Percentiles rank a stretch among this genome's conserved stretches.
Evolutionary conservation across 1,140 invertebrate species (phyloP).

Genomic region (Bombus superbus): DNA sequence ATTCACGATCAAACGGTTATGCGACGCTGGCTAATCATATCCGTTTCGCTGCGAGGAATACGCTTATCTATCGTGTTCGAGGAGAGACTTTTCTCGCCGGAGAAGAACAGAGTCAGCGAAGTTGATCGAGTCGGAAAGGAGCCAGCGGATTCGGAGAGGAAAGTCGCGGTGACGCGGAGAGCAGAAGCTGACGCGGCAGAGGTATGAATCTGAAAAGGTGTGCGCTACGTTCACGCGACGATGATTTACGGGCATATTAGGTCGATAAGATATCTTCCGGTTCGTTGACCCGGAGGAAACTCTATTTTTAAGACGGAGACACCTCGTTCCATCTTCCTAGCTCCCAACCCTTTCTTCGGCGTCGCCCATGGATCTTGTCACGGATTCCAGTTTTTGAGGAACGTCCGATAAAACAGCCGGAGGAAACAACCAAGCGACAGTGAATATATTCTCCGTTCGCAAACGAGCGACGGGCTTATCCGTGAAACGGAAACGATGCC

Average conservation of each 20-base stretch:
- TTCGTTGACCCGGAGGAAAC: slow-evolving; percentile 75
- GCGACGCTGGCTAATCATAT: slow-evolving; percentile 50
- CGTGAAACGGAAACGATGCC: background rate
- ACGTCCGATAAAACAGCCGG: slow-evolving; percentile 40
- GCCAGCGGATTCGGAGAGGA: background rate
- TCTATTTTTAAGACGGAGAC: slow-evolving; percentile 73
- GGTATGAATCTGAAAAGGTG: slow-evolving; percentile 75
- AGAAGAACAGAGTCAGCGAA: slow-evolving; percentile 40
- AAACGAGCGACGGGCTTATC: background rate
- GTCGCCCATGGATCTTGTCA: slow-evolving; percentile 3
- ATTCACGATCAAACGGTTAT: background rate
- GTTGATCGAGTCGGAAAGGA: slow-evolving; percentile 12
- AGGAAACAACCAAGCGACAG: slow-evolving; percentile 25
- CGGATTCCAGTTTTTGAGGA: slow-evolving; percentile 37
- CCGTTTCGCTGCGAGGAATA: slow-evolving; percentile 43
- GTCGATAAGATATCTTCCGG: slow-evolving; percentile 78
- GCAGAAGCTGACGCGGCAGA: slow-evolving; percentile 75
- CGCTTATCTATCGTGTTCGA: background rate
- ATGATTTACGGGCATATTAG: slow-evolving; percentile 78
- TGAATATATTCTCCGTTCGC: background rate
- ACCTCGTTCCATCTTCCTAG: slow-evolving; percentile 54
- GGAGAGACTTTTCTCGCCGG: slow-evolving; percentile 51
- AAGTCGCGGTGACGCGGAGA: slow-evolving; percentile 18
- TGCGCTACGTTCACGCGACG: slow-evolving; percentile 75
- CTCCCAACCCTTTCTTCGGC: slow-evolving; percentile 5